Evolutionary conservation across 1,140 invertebrate species (phyloP).

Genomic region (Acyrthosiphon pisum): DNA sequence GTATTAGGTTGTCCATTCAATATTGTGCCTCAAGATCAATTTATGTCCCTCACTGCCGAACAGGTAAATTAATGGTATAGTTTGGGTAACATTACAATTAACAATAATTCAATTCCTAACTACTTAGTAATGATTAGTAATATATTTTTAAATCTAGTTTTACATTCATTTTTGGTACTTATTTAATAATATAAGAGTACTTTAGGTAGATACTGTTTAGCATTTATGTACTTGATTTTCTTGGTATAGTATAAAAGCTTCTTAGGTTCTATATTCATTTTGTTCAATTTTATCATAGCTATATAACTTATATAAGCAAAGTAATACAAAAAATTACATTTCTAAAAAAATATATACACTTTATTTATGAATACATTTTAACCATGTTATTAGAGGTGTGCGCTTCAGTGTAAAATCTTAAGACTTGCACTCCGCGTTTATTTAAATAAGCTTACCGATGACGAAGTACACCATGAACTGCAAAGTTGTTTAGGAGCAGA

Average conservation of each 20-base stretch:
- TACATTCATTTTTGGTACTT: not conserved
- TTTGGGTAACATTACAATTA: not conserved
- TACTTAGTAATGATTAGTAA: not conserved
- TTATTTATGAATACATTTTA: slow-evolving; percentile 41
- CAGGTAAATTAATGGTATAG: slow-evolving; percentile 51
- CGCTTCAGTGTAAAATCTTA: slow-evolving; percentile 60
- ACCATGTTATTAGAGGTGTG: slow-evolving; percentile 58
- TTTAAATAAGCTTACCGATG: slow-evolving; percentile 59
- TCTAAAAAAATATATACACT: not conserved
- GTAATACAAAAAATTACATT: not conserved
- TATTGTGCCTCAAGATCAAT: slow-evolving; percentile 59
- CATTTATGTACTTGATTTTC: no score
- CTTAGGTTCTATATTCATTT: not conserved
- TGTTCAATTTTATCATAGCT: not conserved
- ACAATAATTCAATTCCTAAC: not conserved
- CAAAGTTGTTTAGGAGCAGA: slow-evolving; percentile 60
- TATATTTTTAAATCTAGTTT: not conserved
- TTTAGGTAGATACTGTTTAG: not conserved
- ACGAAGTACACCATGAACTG: slow-evolving; percentile 60
- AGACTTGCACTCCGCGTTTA: slow-evolving; percentile 60
- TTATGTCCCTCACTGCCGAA: slow-evolving; percentile 58
- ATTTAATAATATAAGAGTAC: not conserved
- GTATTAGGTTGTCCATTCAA: slow-evolving; percentile 57
- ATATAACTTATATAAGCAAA: not conserved
- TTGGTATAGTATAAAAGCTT: no score